phyloP scores from a whole-genome alignment of 2,113 vertebrate species.

The Neogobius melanostomus region DNA sequence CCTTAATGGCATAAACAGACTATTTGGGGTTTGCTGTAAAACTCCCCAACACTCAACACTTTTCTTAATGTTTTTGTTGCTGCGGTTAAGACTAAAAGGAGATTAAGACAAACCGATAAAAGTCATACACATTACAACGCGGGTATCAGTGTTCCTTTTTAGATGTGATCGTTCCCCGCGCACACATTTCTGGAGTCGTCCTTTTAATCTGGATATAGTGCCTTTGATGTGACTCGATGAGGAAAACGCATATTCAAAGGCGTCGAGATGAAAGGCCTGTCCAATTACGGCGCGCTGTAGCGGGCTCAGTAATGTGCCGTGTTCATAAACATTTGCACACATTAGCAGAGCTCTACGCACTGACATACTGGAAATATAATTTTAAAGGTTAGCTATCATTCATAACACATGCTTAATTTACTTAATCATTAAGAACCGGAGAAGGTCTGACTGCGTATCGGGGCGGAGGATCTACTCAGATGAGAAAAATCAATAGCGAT shows the following conservation, averaged over 20 bases:
- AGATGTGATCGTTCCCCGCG: conserved; percentile 30
- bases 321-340: conserved; percentile 63
- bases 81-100: conserved; percentile 11
- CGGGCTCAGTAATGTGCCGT: conserved; percentile 39
- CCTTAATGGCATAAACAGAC: conserved; percentile 11
- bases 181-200: conserved; percentile 25
- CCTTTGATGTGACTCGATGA: conserved; percentile 67
- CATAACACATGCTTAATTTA: conserved; percentile 21
- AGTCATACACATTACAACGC: conserved; percentile 30
- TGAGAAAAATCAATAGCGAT: conserved; percentile 9
- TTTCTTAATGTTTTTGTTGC: conserved; percentile 7
- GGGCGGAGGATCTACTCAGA: not conserved
- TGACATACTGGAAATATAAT: conserved; percentile 11
- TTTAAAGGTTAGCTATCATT: conserved; percentile 17
- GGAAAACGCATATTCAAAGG: conserved; percentile 57
- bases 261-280: conserved; percentile 57
- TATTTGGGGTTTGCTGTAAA: not conserved
- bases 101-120: conserved; percentile 49
- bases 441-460: conserved; percentile 21
- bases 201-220: conserved; percentile 61
- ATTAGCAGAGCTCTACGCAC: conserved; percentile 27
- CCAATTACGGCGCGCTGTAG: conserved; percentile 59
- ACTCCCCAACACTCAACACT: not conserved
- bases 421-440: conserved; percentile 27
- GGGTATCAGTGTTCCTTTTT: conserved; percentile 27